phyloP scores from a whole-genome alignment of 2,113 vertebrate species.

The Sakesphorus luctuosus region DNA sequence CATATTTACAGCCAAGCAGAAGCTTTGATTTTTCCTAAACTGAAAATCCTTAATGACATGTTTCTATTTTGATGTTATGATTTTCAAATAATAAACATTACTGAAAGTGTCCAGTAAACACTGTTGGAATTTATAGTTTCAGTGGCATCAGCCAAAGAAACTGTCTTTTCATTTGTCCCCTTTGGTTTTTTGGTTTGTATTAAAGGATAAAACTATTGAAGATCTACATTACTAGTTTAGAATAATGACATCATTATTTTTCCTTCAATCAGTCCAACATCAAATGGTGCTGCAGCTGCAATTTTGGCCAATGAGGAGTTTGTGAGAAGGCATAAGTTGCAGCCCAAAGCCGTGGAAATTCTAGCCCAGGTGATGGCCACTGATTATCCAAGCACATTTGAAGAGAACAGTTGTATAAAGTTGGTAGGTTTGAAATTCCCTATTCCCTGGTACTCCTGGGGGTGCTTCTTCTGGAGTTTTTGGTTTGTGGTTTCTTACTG shows the following conservation, averaged over 20 bases:
- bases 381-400: slow-evolving; percentile 86
- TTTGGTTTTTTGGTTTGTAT: neutral
- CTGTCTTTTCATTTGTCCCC: neutral
- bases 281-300: slow-evolving; percentile 92
- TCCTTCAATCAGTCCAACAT: slow-evolving; percentile 84
- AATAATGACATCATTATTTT: neutral
- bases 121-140: neutral
- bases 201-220: neutral
- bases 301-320: slow-evolving; percentile 89
- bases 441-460: neutral
- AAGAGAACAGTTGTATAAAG: slow-evolving; percentile 89
- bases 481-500: neutral
- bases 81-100: neutral
- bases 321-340: slow-evolving; percentile 79
- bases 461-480: neutral
- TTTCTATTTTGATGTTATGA: neutral
- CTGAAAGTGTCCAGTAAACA: neutral
- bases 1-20: neutral
- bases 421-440: slow-evolving; percentile 73
- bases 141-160: neutral
- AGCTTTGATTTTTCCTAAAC: neutral
- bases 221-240: neutral
- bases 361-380: slow-evolving; percentile 95
- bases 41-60: neutral
- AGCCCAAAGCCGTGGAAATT: slow-evolving; percentile 92